Evolutionary conservation across 1,140 invertebrate species (phyloP), one percentile per base, ranked within the genome.

Genomic region (Halictus rubicundus): DNA sequence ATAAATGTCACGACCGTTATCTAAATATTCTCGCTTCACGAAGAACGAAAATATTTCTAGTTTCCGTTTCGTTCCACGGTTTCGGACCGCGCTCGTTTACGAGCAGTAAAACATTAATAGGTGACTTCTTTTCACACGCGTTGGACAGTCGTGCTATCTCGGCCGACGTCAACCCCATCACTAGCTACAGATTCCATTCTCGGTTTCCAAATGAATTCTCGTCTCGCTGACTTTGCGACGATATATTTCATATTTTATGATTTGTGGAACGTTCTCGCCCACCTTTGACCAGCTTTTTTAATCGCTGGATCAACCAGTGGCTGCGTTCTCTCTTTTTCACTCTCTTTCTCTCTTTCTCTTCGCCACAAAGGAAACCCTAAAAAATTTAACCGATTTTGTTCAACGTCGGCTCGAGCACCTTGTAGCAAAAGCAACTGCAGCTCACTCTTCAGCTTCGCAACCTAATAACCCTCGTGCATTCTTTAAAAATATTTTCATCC

Each of bases 21-120:
- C 42, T 46, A 46, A 46, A 46, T 46, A 42, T 59, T 46, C 52
- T n/a, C 52, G 74, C 71, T 39, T 75, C 37, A 70, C 49, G 60
- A 83, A 65, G 71, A 78, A 79, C 74, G 12, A 23, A 27, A 66
- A 23, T 80, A 82, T 69, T 69, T 39, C 9, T 23, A 16, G 16
- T 49, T 75, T 82, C 37, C 57, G 32, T 63, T 57, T 52, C 19
- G 68, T 87, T 82, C 77, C 72, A 81, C 42, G 21, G 69, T 46
- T 46, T 6, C 54, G 32, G n/a, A 37, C 25, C 46, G 52, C 25
- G 64, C 25, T 39, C 42, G 42, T 52, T 90, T 90, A 90, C 86
- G 87, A 83, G 49, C 88, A 89, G 89, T 90, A 90, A 90, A 90
- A 88, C 85, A 89, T 87, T 90, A 89, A 82, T 89, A 86, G 88